These are phyloP conservation scores for Podarcis muralis DNA, from an alignment of 2,113 vertebrate genomes.

Conservation along the genomic window DNA sequence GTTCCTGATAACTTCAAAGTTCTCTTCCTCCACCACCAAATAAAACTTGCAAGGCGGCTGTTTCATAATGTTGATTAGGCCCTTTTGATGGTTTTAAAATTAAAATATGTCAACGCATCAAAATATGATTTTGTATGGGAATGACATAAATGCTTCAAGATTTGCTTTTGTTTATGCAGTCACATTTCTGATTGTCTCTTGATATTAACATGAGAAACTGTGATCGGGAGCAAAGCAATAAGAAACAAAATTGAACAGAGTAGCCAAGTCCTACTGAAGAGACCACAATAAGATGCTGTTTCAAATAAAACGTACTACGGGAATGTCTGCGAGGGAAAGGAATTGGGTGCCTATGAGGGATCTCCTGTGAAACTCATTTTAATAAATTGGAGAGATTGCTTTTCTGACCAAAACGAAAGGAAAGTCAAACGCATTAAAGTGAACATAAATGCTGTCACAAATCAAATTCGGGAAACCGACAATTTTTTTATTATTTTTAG, in stretches of 20 bases:
- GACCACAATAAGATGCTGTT: background rate
- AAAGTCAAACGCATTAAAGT: slow-evolving; percentile 5
- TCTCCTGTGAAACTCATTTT: background rate
- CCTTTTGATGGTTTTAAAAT: background rate
- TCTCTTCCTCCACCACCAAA: background rate
- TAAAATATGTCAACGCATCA: slow-evolving; percentile 2
- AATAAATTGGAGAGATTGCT: slow-evolving; percentile 13
- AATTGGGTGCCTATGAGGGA: background rate
- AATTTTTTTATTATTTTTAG: background rate
- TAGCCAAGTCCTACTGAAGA: background rate
- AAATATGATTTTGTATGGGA: slow-evolving; percentile 7
- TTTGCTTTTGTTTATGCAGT: background rate
- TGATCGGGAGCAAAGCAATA: background rate
- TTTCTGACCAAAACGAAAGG: background rate
- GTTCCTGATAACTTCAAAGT: background rate
- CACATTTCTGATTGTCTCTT: slow-evolving; percentile 5
- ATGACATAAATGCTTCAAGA: background rate
- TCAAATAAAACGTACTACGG: background rate
- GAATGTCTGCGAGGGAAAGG: background rate
- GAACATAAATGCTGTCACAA: background rate
- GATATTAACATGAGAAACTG: background rate
- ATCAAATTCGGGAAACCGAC: slow-evolving; percentile 1
- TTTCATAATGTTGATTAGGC: background rate
- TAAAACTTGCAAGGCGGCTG: slow-evolving; percentile 1
- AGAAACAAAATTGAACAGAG: background rate